Percentiles rank a stretch among this genome's conserved stretches.
Conservation (phyloP, 2,797 vertebrate genomes). For the Acanthurus leucopareius region DNA sequence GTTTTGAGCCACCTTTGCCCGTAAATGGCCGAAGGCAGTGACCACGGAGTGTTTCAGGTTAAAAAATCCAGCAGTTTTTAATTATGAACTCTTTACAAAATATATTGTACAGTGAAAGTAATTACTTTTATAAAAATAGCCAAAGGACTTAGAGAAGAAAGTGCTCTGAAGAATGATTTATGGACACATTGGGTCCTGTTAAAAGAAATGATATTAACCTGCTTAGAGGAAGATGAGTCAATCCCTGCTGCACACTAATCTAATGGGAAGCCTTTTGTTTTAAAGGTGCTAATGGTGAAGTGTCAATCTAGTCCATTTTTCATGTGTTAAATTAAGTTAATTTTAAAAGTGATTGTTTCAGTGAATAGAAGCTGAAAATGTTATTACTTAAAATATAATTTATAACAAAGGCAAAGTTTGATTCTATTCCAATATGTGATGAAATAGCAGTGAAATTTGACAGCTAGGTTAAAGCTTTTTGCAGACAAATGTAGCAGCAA, state of each 20-base stretch:
- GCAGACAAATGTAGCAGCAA: conserved; percentile 26
- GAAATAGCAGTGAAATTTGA: conserved; percentile 34
- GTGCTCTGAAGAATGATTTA: conserved; percentile 50
- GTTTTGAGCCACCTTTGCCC: conserved; percentile 33
- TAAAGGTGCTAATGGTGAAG: neutral
- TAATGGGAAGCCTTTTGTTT: conserved; percentile 22
- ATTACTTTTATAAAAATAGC: conserved; percentile 35
- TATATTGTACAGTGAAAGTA: conserved; percentile 7
- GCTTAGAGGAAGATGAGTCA: conserved; percentile 13
- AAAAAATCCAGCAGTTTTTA: conserved; percentile 21
- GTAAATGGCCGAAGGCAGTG: neutral
- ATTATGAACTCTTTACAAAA: conserved; percentile 23
- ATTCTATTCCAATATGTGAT: conserved; percentile 23
- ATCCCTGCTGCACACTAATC: neutral
- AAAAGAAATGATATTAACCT: conserved; percentile 48
- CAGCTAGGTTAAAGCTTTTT: conserved; percentile 9
- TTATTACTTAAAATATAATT: conserved; percentile 13
- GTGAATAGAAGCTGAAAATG: conserved; percentile 17
- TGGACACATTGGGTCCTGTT: neutral
- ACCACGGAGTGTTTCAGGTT: conserved; percentile 14
- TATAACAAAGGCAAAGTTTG: conserved; percentile 12
- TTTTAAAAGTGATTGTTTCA: conserved; percentile 30
- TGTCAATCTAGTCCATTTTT: conserved; percentile 19
- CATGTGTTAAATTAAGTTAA: conserved; percentile 31
- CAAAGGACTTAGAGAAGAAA: conserved; percentile 38